Evolutionary conservation across 2,113 vertebrate species (phyloP).

Genomic region (Argyrosomus japonicus): DNA sequence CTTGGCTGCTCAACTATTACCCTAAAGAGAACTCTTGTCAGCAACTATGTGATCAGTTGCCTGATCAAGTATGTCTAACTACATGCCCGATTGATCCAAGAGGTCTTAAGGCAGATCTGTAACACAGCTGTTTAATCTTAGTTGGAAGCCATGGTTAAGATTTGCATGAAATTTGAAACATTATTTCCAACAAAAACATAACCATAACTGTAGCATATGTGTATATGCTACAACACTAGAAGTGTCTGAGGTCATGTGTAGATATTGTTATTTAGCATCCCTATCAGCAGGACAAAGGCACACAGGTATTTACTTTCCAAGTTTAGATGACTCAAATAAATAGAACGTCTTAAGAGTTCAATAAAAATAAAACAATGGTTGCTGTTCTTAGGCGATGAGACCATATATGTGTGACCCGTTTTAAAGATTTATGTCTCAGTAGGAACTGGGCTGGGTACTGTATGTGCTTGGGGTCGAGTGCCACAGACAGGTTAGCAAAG

Average conservation of each 20-base stretch:
- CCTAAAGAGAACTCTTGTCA: constrained; percentile 71
- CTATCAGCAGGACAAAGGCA: neutral
- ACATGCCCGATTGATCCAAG: constrained; percentile 48
- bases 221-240: neutral
- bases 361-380: neutral
- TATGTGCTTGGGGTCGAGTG: too few species aligned
- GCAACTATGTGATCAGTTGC: constrained; percentile 59
- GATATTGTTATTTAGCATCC: neutral
- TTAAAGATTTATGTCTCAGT: neutral
- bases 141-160: neutral
- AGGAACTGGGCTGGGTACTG: too few species aligned
- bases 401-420: neutral
- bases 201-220: neutral
- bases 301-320: neutral
- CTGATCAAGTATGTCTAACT: constrained; percentile 53
- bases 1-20: constrained; percentile 64
- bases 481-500: neutral
- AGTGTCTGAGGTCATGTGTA: neutral
- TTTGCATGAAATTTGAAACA: neutral
- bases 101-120: constrained; percentile 19
- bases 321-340: neutral
- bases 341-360: neutral
- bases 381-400: neutral
- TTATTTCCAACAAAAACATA: neutral
- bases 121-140: constrained; percentile 23